Base-by-base conservation (phyloP, 1,140 invertebrate genomes). In the Frieseomelitta varia region DNA sequence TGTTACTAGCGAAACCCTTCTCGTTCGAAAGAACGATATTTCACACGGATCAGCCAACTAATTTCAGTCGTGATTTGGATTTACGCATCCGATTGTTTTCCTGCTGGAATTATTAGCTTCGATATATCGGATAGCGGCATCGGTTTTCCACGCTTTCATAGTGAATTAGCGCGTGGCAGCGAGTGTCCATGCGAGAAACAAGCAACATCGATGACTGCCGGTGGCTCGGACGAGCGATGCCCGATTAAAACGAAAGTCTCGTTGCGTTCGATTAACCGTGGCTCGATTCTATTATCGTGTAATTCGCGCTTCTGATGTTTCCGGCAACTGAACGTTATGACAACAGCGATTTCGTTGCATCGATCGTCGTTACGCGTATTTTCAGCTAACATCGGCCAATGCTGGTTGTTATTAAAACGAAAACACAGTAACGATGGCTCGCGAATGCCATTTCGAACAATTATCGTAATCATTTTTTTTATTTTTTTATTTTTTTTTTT, bases 201-300 rank as follows among this genome's bases (percentile, higher is more conserved):
- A 79, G 53, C 68, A 69, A 53, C 67, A 2, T 69, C 65, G 79
- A 63, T 80, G 55, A n/a, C 39, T 72, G 17, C 24, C 19, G 19
- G 69, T 21, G 19, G 24, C 27, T 65, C 24, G 47, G 55, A 58
- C 39, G 30, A 39, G 1, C 30, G 68, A 30, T 17, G 17, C 39
- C 39, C 55, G 68, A 80, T 81, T 73, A 53, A 73, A 81, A 81
- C 24, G 69, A 81, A 73, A 81, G 69, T 81, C 55, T 73, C 69
- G 56, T 63, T 73, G 69, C 19, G 56, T 73, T 58, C 56, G 58
- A 81, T 81, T 63, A 73, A 73, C 56, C 55, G 55, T 12, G 39
- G 15, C 17, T 34, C 79, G 69, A 73, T 73, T 73, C 39, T 63
- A 61, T 81, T 81, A 63, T 81, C 61, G 47, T 61, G 69, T 63